Evolutionary conservation across 2,113 vertebrate species (phyloP).

Genomic region (Tachysurus fulvidraco): DNA sequence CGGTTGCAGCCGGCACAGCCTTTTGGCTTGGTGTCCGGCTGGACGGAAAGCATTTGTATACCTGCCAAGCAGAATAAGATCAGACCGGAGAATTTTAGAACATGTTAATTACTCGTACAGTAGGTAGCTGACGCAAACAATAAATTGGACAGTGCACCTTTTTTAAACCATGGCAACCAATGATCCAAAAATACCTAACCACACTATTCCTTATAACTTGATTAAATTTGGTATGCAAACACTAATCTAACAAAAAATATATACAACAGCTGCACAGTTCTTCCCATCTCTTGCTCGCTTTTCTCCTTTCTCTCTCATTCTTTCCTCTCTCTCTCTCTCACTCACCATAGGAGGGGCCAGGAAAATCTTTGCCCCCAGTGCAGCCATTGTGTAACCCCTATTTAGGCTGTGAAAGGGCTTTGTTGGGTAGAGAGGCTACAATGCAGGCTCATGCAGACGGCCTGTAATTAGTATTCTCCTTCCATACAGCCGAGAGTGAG

Average conservation of each 20-base stretch:
- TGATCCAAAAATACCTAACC: too few species aligned
- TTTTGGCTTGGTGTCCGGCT: slow-evolving; percentile 99
- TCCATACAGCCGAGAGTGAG: slow-evolving; percentile 65
- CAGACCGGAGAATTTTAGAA: background rate
- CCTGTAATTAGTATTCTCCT: slow-evolving; percentile 77
- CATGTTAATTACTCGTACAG: background rate
- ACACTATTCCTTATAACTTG: background rate
- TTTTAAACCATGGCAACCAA: too few species aligned
- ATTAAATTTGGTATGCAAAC: slow-evolving; percentile 29
- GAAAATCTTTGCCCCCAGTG: slow-evolving; percentile 58
- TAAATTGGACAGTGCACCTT: background rate
- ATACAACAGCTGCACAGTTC: slow-evolving; percentile 58
- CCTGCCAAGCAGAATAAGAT: slow-evolving; percentile 66
- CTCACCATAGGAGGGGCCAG: slow-evolving; percentile 60
- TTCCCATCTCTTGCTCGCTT: slow-evolving; percentile 31
- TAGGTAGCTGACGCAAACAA: background rate
- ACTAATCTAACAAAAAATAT: slow-evolving; percentile 28
- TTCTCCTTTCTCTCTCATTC: slow-evolving; percentile 51
- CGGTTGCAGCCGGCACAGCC: slow-evolving; percentile 99
- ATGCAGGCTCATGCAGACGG: slow-evolving; percentile 65
- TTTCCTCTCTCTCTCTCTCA: slow-evolving; percentile 45
- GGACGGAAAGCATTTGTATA: slow-evolving; percentile 99
- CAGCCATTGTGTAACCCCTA: slow-evolving; percentile 68
- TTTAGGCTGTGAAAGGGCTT: slow-evolving; percentile 67
- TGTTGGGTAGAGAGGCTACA: slow-evolving; percentile 67